A percentile compares a stretch with the other conserved stretches of the same genome.
These are phyloP conservation scores for Hirtodrosophila duncani DNA, from an alignment of 2,888 invertebrate species.

Conservation along the genomic window DNA sequence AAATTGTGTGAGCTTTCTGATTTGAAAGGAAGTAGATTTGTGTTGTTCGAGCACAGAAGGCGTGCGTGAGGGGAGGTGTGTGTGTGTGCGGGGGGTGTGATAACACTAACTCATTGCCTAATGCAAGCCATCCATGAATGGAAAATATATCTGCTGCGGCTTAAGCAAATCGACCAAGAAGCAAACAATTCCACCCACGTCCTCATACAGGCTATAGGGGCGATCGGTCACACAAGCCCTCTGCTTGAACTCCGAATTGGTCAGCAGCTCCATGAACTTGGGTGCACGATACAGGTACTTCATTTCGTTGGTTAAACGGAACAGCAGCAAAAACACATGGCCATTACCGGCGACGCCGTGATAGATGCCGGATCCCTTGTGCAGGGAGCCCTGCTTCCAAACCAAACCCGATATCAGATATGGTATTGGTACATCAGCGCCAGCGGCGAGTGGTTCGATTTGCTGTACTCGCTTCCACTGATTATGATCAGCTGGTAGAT, in stretches of 20 bases:
- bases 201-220: conserved; percentile 90
- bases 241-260: conserved; percentile 82
- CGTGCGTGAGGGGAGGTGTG: not conserved
- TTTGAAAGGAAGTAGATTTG: too few relatives aligned
- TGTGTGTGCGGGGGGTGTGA: not conserved
- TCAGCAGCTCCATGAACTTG: conserved; percentile 87
- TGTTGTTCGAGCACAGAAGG: too few relatives aligned
- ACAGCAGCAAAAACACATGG: conserved; percentile 87
- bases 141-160: conserved; percentile 87
- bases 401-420: conserved; percentile 85
- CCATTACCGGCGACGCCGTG: conserved; percentile 92
- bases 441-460: conserved; percentile 80
- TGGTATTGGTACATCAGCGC: conserved; percentile 87
- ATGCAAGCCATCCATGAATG: conserved; percentile 86
- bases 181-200: conserved; percentile 91
- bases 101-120: conserved; percentile 27
- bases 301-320: conserved; percentile 85
- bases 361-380: conserved; percentile 93
- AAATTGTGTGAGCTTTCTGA: too few relatives aligned
- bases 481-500: conserved; percentile 84
- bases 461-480: conserved; percentile 86
- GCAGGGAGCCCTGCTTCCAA: conserved; percentile 89
- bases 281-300: conserved; percentile 87
- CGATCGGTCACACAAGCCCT: conserved; percentile 87
- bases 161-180: conserved; percentile 87